phyloP scores from a whole-genome alignment of 2,797 vertebrate species.

The Poliocrania exsul region DNA sequence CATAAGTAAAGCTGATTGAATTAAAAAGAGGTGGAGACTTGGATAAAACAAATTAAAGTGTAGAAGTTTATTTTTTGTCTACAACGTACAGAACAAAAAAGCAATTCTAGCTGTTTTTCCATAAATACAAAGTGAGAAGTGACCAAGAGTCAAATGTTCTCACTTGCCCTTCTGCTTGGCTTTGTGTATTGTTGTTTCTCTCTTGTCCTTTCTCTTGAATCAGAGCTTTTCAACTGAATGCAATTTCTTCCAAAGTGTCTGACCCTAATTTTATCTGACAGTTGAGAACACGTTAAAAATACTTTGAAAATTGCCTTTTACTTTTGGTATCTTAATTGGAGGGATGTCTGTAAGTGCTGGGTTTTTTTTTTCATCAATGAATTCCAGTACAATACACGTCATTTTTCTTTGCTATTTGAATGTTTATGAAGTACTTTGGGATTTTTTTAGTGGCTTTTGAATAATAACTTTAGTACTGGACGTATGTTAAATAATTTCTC shows the following conservation, averaged over 20 bases:
- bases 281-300: not conserved
- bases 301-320: not conserved
- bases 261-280: not conserved
- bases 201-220: not conserved
- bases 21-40: not conserved
- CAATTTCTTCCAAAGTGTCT: not conserved
- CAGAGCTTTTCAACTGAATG: not conserved
- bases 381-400: not conserved
- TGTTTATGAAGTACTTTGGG: not conserved
- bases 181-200: not conserved
- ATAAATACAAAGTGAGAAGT: not conserved
- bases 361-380: not conserved
- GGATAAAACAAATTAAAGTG: not conserved
- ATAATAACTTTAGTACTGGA: not conserved
- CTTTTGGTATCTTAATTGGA: not conserved
- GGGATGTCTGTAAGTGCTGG: not conserved
- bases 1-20: not conserved
- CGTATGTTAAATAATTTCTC: not conserved
- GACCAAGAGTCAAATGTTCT: fast-evolving
- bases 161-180: not conserved
- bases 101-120: not conserved
- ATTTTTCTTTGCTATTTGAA: not conserved
- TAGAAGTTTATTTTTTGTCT: not conserved
- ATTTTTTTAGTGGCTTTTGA: not conserved
- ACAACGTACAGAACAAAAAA: not conserved